Evolutionary conservation across 1,140 invertebrate species (phyloP), one percentile per base, ranked within the genome.

Genomic region (Tyrophagus putrescentiae): DNA sequence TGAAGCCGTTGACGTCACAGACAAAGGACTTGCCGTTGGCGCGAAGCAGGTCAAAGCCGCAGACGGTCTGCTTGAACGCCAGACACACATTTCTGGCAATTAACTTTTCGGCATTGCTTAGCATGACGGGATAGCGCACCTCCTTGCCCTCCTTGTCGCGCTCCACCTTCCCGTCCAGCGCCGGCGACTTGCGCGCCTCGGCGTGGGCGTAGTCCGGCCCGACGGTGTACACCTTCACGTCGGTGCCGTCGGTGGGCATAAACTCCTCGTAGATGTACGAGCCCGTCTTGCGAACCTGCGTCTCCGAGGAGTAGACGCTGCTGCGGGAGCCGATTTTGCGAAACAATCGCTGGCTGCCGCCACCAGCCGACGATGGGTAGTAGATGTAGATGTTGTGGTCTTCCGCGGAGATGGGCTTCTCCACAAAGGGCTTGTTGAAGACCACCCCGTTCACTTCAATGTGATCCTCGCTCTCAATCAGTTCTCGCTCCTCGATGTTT

Each of bases 301-400:
- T 96, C 72, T 96, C 91, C 9, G 89, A 86, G 1, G 91, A 96
- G 73, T 99, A 99, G 39, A 98, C 92, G 73, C 91, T 96, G 71
- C 92, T 97, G 52, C 95, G 79, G 72, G 91, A 95, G 53, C 93
- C 95, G 72, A 98, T 97, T 86, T 98, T 98, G 70, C 95, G 80
- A 75, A 98, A 98, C 39, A 98, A 76, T 66, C 92, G 78, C 71
- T 98, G 95, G 71, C 89, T 93, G 2, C 95, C 95, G 9, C 79
- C 79, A 25, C 96, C 96, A n/a, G 94, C 96, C 3, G 89, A 92
- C 3, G 90, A 91, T 0, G 95, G 96, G 76, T 98, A 99, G 74
- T 99, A 99, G 67, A 99, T 99, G 72, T 97, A 98, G 69, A 99
- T 96, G 72, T 99, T 99, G 72, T 99, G 96, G 76, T 99, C 94